These are phyloP conservation scores for Drosophila cardini DNA, from an alignment of 1,140 invertebrate genomes.

Conservation along the genomic window DNA sequence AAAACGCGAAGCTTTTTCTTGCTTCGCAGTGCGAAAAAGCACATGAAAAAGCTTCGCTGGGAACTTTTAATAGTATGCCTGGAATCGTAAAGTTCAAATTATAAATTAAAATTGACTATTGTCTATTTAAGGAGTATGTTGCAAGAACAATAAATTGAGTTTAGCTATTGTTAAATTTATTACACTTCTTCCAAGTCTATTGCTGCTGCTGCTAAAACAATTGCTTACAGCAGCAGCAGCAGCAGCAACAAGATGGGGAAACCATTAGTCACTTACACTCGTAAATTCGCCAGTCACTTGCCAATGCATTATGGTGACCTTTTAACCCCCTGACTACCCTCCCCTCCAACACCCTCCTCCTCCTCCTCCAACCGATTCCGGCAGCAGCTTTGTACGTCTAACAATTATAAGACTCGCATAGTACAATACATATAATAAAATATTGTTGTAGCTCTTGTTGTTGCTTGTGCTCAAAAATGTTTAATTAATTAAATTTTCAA, in stretches of 20 bases:
- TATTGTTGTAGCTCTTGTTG: slow-evolving; percentile 57
- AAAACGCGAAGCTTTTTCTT: neutral
- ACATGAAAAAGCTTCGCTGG: slow-evolving; percentile 5
- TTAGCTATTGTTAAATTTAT: slow-evolving; percentile 11
- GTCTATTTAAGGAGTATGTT: neutral
- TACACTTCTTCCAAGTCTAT: slow-evolving; percentile 3
- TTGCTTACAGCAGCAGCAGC: slow-evolving; percentile 30
- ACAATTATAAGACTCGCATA: slow-evolving; percentile 69
- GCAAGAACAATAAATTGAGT: slow-evolving; percentile 11
- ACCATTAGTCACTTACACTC: slow-evolving; percentile 51
- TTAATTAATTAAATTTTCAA: slow-evolving; percentile 84
- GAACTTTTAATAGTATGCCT: neutral
- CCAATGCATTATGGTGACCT: slow-evolving; percentile 55
- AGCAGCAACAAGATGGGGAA: slow-evolving; percentile 2
- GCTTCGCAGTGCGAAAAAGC: neutral
- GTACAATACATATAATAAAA: slow-evolving; percentile 69
- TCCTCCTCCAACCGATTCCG: too few relatives aligned
- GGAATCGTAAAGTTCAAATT: slow-evolving; percentile 9
- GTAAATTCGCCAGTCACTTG: slow-evolving; percentile 53
- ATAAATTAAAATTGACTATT: neutral
- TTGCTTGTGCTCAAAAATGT: slow-evolving; percentile 69
- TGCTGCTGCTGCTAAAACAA: slow-evolving; percentile 19
- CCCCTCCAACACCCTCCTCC: too few relatives aligned
- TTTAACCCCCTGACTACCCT: slow-evolving; percentile 17
- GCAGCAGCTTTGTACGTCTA: slow-evolving; percentile 24